Evolutionary conservation across 2,113 vertebrate species (phyloP).

Genomic region (Anarrhichthys ocellatus): DNA sequence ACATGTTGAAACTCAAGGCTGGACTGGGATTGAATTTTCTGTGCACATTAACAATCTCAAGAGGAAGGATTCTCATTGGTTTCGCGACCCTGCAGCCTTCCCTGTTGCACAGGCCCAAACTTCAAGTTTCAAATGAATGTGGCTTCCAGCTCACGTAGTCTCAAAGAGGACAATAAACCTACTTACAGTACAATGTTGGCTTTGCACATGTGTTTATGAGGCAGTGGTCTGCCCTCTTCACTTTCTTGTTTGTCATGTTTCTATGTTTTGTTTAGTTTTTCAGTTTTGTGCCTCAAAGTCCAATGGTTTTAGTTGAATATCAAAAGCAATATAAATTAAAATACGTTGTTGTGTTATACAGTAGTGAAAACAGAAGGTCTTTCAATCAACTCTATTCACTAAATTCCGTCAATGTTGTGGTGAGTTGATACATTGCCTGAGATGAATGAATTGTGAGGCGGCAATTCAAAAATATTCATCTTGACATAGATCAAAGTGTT

Average conservation of each 20-base stretch:
- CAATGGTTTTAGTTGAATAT: slow-evolving; percentile 3
- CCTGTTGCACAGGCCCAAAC: not conserved
- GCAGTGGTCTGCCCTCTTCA: not conserved
- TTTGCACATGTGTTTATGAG: not conserved
- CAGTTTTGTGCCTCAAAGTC: not conserved
- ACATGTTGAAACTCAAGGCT: not conserved
- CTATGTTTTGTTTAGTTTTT: not conserved
- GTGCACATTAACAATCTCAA: not conserved
- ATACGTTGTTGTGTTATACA: not conserved
- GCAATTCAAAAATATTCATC: not conserved
- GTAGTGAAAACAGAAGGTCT: not conserved
- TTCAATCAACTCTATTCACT: not conserved
- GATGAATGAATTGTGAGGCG: not conserved
- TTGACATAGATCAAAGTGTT: not conserved
- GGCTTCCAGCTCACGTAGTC: not conserved
- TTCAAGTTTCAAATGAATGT: slow-evolving; percentile 3
- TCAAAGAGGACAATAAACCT: not conserved
- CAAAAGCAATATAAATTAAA: slow-evolving; percentile 19
- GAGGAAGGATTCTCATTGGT: slow-evolving; percentile 8
- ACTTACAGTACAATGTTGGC: not conserved
- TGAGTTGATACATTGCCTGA: not conserved
- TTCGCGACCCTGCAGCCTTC: not conserved
- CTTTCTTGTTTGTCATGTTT: not conserved
- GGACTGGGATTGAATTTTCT: not conserved
- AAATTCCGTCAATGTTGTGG: not conserved